phyloP scores from a whole-genome alignment of 2,113 vertebrate species.

The Caracal caracal region DNA sequence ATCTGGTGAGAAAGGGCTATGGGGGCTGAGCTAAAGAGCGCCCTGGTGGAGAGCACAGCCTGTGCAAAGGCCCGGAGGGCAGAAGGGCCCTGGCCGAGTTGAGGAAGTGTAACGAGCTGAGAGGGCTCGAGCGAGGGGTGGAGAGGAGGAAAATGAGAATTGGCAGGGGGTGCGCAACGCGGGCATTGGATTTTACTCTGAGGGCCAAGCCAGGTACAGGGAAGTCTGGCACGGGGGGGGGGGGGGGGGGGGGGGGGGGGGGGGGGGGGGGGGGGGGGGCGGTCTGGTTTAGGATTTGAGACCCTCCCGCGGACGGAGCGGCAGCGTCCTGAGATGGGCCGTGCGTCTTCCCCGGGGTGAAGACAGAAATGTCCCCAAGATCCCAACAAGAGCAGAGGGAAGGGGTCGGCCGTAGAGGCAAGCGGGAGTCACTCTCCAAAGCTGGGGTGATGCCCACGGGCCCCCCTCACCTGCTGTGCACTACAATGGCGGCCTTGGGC shows the following conservation, averaged over 20 bases:
- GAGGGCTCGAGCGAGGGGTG: background rate
- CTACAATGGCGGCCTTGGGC: constrained; percentile 94
- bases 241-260: no score
- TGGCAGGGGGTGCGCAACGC: rapidly evolving
- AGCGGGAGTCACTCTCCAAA: background rate
- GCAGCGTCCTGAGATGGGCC: background rate
- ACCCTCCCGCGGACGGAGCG: background rate
- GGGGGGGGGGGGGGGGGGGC: no score
- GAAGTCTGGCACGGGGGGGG: background rate
- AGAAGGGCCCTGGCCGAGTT: background rate
- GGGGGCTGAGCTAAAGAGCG: background rate
- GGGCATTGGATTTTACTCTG: background rate
- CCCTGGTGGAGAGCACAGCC: background rate
- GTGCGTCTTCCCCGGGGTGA: background rate
- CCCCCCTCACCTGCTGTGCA: constrained; percentile 92
- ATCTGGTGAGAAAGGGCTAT: background rate
- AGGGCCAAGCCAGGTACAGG: background rate
- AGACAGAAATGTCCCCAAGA: background rate
- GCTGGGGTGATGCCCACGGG: background rate
- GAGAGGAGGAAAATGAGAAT: background rate
- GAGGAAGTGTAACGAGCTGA: background rate
- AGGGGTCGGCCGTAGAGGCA: background rate
- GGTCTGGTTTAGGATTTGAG: background rate
- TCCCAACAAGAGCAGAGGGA: background rate
- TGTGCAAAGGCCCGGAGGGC: background rate